Evolutionary conservation across 2,797 vertebrate genomes (phyloP).

Genomic region (Kryptopterus vitreolus): DNA sequence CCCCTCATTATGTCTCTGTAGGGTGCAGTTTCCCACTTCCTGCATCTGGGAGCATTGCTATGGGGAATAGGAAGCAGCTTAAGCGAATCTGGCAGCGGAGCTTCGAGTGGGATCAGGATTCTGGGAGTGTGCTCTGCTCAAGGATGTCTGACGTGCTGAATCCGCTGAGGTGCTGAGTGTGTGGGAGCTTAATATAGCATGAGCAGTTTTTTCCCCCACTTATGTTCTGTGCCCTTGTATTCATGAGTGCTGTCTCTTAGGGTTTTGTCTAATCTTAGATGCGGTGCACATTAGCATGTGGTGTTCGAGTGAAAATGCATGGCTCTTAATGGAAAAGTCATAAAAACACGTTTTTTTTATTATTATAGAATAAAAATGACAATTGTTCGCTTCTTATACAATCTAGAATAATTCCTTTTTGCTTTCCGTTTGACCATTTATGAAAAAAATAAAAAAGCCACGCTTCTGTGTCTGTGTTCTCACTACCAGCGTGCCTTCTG

Average conservation of each 20-base stretch:
- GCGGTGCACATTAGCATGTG: not conserved
- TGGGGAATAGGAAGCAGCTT: conserved; percentile 37
- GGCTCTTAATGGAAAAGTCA: not conserved
- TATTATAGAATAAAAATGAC: not conserved
- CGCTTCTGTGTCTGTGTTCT: not conserved
- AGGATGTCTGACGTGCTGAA: conserved; percentile 19
- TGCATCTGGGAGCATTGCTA: conserved; percentile 16
- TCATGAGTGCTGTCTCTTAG: conserved; percentile 21
- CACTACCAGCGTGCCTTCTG: not conserved
- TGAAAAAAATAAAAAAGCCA: too few species aligned
- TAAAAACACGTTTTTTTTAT: not conserved
- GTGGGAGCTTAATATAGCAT: conserved; percentile 37
- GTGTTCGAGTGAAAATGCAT: not conserved
- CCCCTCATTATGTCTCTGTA: conserved; percentile 22
- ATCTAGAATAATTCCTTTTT: not conserved
- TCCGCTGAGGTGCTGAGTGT: conserved; percentile 20
- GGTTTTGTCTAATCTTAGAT: not conserved
- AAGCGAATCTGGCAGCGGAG: conserved; percentile 33
- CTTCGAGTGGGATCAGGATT: conserved; percentile 9
- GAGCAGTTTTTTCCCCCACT: conserved; percentile 15
- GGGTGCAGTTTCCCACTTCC: conserved; percentile 41
- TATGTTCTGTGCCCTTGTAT: conserved; percentile 11
- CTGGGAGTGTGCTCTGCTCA: not conserved
- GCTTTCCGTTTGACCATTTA: not conserved
- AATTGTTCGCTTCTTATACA: not conserved